Evolutionary conservation across 2,113 vertebrate genomes (phyloP).

Genomic region (Pluvialis apricaria): DNA sequence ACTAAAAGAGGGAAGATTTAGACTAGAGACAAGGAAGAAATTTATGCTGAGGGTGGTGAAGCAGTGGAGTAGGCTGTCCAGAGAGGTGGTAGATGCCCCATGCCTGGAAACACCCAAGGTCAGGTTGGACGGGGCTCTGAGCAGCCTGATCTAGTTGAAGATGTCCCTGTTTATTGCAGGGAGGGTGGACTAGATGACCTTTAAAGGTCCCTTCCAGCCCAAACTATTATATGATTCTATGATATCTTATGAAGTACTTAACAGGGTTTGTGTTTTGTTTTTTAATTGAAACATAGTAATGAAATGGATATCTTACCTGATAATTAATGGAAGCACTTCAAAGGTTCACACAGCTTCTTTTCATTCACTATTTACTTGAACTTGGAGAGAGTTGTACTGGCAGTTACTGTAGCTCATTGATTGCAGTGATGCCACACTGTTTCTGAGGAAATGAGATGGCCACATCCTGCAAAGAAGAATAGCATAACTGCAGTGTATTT

Average conservation of each 20-base stretch:
- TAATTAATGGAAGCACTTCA: not conserved
- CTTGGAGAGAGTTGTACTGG: not conserved
- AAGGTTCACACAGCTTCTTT: not conserved
- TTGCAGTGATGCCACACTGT: not conserved
- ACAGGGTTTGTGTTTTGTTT: not conserved
- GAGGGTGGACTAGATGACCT: not conserved
- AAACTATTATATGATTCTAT: not conserved
- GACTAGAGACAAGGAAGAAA: not conserved
- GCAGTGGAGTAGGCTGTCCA: not conserved
- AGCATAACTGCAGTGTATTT: not conserved
- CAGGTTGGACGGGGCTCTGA: not conserved
- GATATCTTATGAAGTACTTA: not conserved
- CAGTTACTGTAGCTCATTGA: not conserved
- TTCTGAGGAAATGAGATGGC: not conserved
- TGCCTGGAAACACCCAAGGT: not conserved
- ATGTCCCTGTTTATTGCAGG: not conserved
- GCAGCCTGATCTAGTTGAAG: not conserved
- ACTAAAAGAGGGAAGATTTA: not conserved
- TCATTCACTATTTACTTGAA: not conserved
- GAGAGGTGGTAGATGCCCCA: not conserved
- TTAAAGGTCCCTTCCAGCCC: not conserved
- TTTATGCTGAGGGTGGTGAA: not conserved
- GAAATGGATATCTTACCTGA: not conserved
- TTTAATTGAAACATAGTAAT: not conserved
- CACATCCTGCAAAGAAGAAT: not conserved